Base-by-base conservation (phyloP, 2,888 invertebrate species). In the Tryphoninae sp. region DNA sequence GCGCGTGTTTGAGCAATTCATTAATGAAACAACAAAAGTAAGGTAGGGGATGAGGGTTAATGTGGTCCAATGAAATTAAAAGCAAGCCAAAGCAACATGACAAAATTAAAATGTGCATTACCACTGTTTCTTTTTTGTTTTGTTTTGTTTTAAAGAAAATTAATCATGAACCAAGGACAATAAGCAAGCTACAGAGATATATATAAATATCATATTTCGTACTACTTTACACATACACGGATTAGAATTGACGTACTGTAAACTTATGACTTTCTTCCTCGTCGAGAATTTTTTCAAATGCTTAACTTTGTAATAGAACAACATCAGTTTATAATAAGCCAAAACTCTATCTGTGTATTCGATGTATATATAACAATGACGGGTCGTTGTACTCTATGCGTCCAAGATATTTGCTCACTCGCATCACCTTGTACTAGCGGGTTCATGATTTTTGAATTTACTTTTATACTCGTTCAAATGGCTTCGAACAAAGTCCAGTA, bases 11-110 rank as follows among this genome's bases (percentile, higher is more conserved):
- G 77, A 79, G 73, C 78, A 74, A 72, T 78, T 77, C 78, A 74
- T 69, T 78, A 83, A 83, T 80, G 77, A 83, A 71, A 83, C 73
- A 83, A 80, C 68, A 72, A 72, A 80, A 83, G 67, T 80, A 78
- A 87, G 88, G 90, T 89, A 88, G 87, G 89, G 89, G 89, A 89
- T 89, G 86, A 88, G 89, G 91, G 91, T 91, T 91, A 92, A 90
- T 91, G 91, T 92, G 91, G 91, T 92, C 91, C 72, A 90, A 91
- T 90, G 87, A 87, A 82, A 82, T 73, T 45, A 79, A 72, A 79
- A 82, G 82, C 82, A 82, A 82, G 82, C 82, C 26, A 59, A 78
- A 82, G 82, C 82, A 68, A 67, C 78, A 76, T 82, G 72, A 82
- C 82, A 62, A 79, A 82, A 68, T 51, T 9, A 75, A 53, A 79